These are phyloP conservation scores for Sthenelais limicola DNA, from an alignment of 2,888 invertebrate genomes.

Conservation along the genomic window DNA sequence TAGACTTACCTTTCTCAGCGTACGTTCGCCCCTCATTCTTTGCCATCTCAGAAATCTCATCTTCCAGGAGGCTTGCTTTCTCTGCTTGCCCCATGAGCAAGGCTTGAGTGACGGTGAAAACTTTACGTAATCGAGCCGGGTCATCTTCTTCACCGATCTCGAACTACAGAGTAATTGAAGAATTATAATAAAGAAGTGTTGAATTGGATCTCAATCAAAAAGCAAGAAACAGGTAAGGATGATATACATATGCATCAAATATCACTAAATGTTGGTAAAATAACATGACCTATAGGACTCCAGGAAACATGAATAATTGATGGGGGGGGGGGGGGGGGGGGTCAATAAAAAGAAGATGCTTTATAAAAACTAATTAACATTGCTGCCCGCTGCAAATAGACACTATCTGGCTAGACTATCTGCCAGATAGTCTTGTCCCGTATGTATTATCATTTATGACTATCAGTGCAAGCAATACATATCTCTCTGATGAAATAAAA, in stretches of 20 bases:
- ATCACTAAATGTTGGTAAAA: background rate
- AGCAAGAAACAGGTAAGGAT: background rate
- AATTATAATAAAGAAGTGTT: background rate
- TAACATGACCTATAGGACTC: background rate
- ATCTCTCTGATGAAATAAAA: background rate
- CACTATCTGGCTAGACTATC: too few species aligned
- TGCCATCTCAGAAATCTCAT: constrained; percentile 63
- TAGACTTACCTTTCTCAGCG: constrained; percentile 64
- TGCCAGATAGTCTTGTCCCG: too few species aligned
- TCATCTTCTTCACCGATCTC: constrained; percentile 59
- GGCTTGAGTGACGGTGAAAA: constrained; percentile 64
- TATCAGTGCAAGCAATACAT: too few species aligned
- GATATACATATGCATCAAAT: background rate
- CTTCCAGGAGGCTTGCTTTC: constrained; percentile 63
- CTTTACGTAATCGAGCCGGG: constrained; percentile 59
- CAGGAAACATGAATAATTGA: background rate
- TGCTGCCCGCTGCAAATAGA: too few species aligned
- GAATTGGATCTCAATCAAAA: background rate
- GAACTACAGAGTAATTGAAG: constrained; percentile 45
- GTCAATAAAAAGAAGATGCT: too few species aligned
- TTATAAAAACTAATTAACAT: too few species aligned
- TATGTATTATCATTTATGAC: too few species aligned
- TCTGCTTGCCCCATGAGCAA: constrained; percentile 66
- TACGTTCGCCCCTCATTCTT: constrained; percentile 54
- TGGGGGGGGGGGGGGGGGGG: too few species aligned